A percentile compares a stretch with the other conserved stretches of the same genome.
phyloP scores from a whole-genome alignment of 92 coral and sea anemone genomes.

The Meandrina meandrites region DNA sequence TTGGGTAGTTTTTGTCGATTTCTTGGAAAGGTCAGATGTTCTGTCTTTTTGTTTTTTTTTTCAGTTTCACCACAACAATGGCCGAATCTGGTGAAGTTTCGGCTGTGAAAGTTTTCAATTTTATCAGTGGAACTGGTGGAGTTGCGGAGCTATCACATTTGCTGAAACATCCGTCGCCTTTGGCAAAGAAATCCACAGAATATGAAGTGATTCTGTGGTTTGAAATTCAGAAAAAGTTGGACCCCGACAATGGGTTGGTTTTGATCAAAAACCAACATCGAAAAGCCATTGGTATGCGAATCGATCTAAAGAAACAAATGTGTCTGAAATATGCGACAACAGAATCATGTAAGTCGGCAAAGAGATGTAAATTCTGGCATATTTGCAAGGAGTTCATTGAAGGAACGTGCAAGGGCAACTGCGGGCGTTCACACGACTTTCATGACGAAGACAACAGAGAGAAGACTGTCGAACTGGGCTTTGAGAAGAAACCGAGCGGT shows the following conservation, averaged over 20 bases:
- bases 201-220: conserved; percentile 42
- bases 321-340: conserved; percentile 56
- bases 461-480: conserved; percentile 36
- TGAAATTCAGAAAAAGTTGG: not conserved
- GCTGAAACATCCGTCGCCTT: conserved; percentile 63
- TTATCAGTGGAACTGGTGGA: conserved; percentile 63
- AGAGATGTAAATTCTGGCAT: conserved; percentile 60
- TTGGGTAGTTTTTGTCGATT: conserved; percentile 17
- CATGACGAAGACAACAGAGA: conserved; percentile 54
- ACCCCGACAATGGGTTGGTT: conserved; percentile 9
- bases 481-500: conserved; percentile 4
- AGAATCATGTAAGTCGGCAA: conserved; percentile 39
- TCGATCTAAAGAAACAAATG: conserved; percentile 34
- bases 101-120: conserved; percentile 69
- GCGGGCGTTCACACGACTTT: conserved; percentile 57
- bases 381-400: conserved; percentile 58
- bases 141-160: conserved; percentile 43
- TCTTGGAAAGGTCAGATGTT: not conserved
- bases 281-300: not conserved
- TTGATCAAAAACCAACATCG: conserved; percentile 1
- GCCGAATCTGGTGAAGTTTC: conserved; percentile 25
- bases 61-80: conserved; percentile 1
- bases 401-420: conserved; percentile 50
- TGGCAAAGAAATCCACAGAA: conserved; percentile 39
- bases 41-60: not conserved